A percentile compares a stretch with the other conserved stretches of the same genome.
These are phyloP conservation scores for Ptychadena robeensis DNA, from an alignment of 2,797 vertebrate genomes.

Conservation along the genomic window DNA sequence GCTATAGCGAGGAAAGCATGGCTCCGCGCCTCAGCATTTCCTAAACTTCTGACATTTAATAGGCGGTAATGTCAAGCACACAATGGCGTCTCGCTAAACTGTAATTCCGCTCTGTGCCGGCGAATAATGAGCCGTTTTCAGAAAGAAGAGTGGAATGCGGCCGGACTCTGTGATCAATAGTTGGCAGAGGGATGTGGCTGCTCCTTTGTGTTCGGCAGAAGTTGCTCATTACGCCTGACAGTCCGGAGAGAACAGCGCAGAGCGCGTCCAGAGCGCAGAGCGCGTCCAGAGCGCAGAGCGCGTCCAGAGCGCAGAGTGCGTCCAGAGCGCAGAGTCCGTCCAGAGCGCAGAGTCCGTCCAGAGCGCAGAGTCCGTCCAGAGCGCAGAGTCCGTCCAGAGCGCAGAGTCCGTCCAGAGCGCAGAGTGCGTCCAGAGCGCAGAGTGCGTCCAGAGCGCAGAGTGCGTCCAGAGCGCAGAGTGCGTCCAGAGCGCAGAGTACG, in stretches of 20 bases:
- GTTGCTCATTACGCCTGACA: constrained; percentile 4
- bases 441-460: too few relatives aligned
- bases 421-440: too few relatives aligned
- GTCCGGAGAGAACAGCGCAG: background rate
- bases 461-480: too few relatives aligned
- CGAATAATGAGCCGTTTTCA: constrained; percentile 30
- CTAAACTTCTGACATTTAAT: constrained; percentile 65
- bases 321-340: too few relatives aligned
- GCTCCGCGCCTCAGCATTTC: constrained; percentile 75
- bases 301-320: too few relatives aligned
- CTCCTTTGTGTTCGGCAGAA: background rate
- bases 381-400: too few relatives aligned
- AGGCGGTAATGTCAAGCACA: constrained; percentile 60
- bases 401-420: too few relatives aligned
- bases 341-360: too few relatives aligned
- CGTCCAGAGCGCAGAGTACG: too few relatives aligned
- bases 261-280: too few relatives aligned
- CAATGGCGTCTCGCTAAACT: constrained; percentile 59
- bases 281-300: too few relatives aligned
- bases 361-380: too few relatives aligned
- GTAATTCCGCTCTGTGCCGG: constrained; percentile 29
- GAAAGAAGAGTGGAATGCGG: constrained; percentile 31
- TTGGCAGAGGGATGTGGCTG: constrained; percentile 3
- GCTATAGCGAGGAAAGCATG: constrained; percentile 63
- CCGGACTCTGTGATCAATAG: constrained; percentile 34